Evolutionary conservation across 2,113 vertebrate genomes (phyloP).

Genomic region (Channa argus): DNA sequence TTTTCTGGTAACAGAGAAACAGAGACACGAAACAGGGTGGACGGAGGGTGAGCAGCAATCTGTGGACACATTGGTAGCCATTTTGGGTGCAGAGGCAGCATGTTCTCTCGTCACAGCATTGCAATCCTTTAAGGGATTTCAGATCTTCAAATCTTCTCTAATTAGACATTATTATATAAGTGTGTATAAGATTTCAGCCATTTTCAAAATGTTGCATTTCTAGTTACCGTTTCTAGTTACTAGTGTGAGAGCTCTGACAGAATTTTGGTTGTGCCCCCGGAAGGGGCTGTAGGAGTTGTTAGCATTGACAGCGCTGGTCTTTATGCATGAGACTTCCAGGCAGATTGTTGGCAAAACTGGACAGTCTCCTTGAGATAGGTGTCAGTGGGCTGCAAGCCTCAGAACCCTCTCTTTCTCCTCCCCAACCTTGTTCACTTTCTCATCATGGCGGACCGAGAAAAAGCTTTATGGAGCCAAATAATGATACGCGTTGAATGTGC

Average conservation of each 20-base stretch:
- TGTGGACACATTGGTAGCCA: slow-evolving; percentile 28
- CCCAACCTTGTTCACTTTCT: slow-evolving; percentile 56
- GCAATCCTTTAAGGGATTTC: background rate
- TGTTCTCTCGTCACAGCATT: background rate
- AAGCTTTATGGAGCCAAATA: slow-evolving; percentile 67
- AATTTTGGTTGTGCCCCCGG: slow-evolving; percentile 70
- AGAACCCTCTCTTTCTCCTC: slow-evolving; percentile 47
- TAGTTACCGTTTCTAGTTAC: slow-evolving; percentile 49
- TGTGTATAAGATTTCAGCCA: slow-evolving; percentile 22
- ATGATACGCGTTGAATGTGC: slow-evolving; percentile 75
- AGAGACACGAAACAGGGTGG: background rate
- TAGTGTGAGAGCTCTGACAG: slow-evolving; percentile 55
- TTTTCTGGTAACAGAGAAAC: slow-evolving; percentile 31
- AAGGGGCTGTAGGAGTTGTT: slow-evolving; percentile 73
- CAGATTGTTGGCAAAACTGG: slow-evolving; percentile 73
- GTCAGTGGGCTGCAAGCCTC: slow-evolving; percentile 65
- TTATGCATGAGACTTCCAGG: slow-evolving; percentile 68
- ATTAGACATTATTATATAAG: too few species aligned
- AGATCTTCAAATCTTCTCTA: slow-evolving; percentile 1
- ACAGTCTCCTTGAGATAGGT: slow-evolving; percentile 54
- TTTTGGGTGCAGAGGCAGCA: slow-evolving; percentile 15
- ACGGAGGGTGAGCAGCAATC: slow-evolving; percentile 3
- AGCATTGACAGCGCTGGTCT: slow-evolving; percentile 65
- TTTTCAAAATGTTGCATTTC: slow-evolving; percentile 30
- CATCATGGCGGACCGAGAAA: slow-evolving; percentile 58